Evolutionary conservation across 2,888 invertebrate genomes (phyloP), one percentile per base, ranked within the genome.

Genomic region (Pristionchus exspectatus): DNA sequence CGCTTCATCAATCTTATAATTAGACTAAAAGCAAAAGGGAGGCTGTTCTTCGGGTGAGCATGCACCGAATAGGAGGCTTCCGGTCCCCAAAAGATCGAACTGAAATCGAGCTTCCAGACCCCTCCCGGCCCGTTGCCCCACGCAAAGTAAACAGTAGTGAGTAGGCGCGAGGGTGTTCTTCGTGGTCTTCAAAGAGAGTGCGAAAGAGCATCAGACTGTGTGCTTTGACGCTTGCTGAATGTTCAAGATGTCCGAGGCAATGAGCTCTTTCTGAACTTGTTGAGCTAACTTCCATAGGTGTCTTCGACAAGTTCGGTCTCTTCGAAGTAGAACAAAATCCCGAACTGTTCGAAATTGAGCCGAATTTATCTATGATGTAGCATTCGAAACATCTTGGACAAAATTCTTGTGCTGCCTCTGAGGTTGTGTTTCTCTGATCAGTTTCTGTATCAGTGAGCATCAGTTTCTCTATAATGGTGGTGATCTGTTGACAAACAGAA

Each of bases 401-500:
- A 50, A 50, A 10, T 9, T 50, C 44, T 38, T 50, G 44, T 12
- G 44, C 44, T 12, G 44, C 44, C 12, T 50, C 44, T 50, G 44
- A 50, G 44, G 9, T 50, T 50, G 10, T 50, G 44, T 50, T 50
- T 10, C 44, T 10, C 44, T 50, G 44, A 50, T 50, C 44, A 50
- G 44, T 7, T 50, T 50, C 10, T 63, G 10, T 1, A 63, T 63
- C 24, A 21, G 24, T 21, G 21, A 63, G 63, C 63, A n/a, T 63
- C 63, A n/a, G 24, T 24, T 63, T 5, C 63, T 63, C 14, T 56
- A 16, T 21, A 56, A 10, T 63, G 63, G n/a, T 63, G 63, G 24
- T n/a, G 63, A n/a, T 63, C 63, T 63, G 24, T 63, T n/a, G 63
- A 63, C 63, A 63, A 63, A 63, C 63, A 63, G n/a, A 63, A n/a